Conservation (phyloP, 2,113 vertebrate species). For the Malurus elegans region DNA sequence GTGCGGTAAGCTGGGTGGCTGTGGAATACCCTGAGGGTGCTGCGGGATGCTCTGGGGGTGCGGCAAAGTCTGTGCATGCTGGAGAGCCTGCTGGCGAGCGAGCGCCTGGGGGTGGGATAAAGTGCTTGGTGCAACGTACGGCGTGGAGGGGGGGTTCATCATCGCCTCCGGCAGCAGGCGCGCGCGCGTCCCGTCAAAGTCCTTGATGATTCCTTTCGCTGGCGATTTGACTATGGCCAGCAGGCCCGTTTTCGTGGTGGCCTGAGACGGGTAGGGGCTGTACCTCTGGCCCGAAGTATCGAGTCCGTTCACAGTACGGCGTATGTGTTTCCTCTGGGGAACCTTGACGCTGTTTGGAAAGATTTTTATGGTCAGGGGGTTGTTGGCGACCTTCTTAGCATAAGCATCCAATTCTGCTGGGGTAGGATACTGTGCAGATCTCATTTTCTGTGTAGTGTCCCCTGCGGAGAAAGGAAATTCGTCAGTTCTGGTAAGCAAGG, state of each 20-base stretch:
- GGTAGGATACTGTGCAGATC: slow-evolving; percentile 98
- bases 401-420: slow-evolving; percentile 99
- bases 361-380: slow-evolving; percentile 98
- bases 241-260: slow-evolving; percentile 90
- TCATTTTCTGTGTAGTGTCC: slow-evolving; percentile 99
- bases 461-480: slow-evolving; percentile 77
- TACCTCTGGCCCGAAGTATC: slow-evolving; percentile 97
- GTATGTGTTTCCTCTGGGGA: slow-evolving; percentile 97
- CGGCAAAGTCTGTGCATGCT: slow-evolving; percentile 82
- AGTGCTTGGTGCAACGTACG: slow-evolving; percentile 95
- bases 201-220: slow-evolving; percentile 91
- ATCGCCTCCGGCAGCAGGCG: slow-evolving; percentile 89
- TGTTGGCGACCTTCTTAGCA: slow-evolving; percentile 99
- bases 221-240: slow-evolving; percentile 93
- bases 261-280: slow-evolving; percentile 95
- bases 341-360: slow-evolving; percentile 99
- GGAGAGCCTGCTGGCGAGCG: slow-evolving; percentile 84
- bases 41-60: slow-evolving; percentile 75
- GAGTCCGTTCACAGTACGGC: slow-evolving; percentile 97
- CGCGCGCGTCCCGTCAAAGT: slow-evolving; percentile 92
- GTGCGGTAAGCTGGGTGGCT: slow-evolving; percentile 75
- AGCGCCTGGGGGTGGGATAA: slow-evolving; percentile 90
- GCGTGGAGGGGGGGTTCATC: slow-evolving; percentile 88
- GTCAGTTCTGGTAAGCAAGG: background rate
- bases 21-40: slow-evolving; percentile 76